Evolutionary conservation across 37 sponge, comb jelly and placozoan species (phyloP), one percentile per base, ranked within the genome.

Genomic region (Axinella damicornis): DNA sequence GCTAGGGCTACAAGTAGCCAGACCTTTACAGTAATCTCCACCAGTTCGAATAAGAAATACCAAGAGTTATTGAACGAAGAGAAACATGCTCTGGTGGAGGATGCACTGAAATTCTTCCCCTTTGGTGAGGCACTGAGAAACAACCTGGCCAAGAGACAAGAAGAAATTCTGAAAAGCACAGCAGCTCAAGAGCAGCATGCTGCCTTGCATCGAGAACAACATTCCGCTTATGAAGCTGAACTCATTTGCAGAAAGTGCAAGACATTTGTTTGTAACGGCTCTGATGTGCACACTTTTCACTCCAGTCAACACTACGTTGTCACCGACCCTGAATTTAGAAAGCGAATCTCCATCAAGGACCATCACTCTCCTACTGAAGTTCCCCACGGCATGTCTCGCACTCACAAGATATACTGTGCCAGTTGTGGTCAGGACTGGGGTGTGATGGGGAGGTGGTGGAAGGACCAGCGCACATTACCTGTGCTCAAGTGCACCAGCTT

Each of bases 351-450:
- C 13, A 52, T 53, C 34, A 57, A 35, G 34, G 59, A 55, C 12
- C 83, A 77, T 54, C n/a, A 37, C 36, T 69, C 76, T 31, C 83
- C 83, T 28, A 35, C 56, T 2, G 69, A 11, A 19, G 59, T 52
- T 32, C 63, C 79, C 36, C 34, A 71, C 13, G 85, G 76, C 14
- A 64, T 92, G 30, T 16, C 25, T 14, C 64, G 71, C 17, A 30
- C 69, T 1, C 55, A 87, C 33, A 92, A 84, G 53, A 84, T 92
- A n/a, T 57, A 33, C 33, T 92, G 93, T 52, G 32, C 13, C 0
- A 19, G 67, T 30, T 92, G 93, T 58, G 55, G 64, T 2, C 58
- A 56, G 36, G 78, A 88, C 37, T 92, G 84, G 85, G 93, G 93
- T 14, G 71, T 88, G 19, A 63, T 79, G 53, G 78, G 64, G 17